Base-by-base conservation (phyloP, 2,113 vertebrate species). In the Ramphastos sulfuratus region DNA sequence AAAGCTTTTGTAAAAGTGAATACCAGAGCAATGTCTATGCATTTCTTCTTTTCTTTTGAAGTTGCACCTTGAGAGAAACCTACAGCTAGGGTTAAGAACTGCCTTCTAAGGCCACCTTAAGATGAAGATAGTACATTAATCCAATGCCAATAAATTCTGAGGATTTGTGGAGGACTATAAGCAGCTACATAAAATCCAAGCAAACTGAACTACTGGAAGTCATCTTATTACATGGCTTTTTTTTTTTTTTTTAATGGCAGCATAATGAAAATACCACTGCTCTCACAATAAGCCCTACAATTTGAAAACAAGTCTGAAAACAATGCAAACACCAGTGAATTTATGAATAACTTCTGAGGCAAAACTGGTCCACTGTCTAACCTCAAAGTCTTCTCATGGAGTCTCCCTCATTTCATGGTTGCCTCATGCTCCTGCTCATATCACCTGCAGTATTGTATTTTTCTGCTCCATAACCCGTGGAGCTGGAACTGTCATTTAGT, bases 291-390 rank as follows among this genome's bases (percentile, higher is more conserved):
- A 91, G 91, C 15, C 21, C 33, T 81, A 76, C 59, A 86, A 54
- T 82, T 78, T 94, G 58, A 82, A 91, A 93, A 82, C 54, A 75
- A 85, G 55, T 30, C 70, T 67, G 42, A 59, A 91, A 92, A 73
- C 18, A 14, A 28, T 59, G 59, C 13, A 58, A 82, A 58, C 12
- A 75, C 10, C 19, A 86, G 50, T 48, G 24, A 31, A 70, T 83
- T 76, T 84, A 86, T 82, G 4, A 81, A 75, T 76, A 87, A 65
- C 46, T 83, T 92, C 46, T 60, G 59, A 93, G 11, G 18, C 46
- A 88, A 75, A 65, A 60, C 15, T 80, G 19, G 8, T 87, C 30
- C 52, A 28, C 16, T 77, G 35, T 12, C 46, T 74, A 59, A 13
- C 18, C 14, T 16, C 13, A 48, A 90, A 77, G 60, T 87, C 33